Base-by-base conservation (phyloP, 2,797 vertebrate species). In the Morus bassanus region DNA sequence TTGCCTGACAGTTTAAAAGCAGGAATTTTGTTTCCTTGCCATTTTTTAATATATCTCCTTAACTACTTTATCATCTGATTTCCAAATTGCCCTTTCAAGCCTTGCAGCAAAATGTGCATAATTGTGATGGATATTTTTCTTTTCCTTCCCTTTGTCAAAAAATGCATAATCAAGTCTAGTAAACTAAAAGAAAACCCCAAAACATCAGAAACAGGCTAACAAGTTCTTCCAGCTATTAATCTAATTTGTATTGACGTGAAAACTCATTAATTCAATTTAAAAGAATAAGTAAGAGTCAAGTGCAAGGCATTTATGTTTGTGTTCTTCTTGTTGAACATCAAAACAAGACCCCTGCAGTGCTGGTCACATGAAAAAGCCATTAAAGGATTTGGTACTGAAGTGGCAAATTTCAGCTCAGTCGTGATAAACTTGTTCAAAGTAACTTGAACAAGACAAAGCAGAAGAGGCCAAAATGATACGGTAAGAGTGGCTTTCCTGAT, bases 171-270 rank as follows among this genome's bases (percentile, higher is more conserved):
- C 93, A 90, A 69, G 85, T n/a, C 56, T 59, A 83, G 82, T 18
- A 68, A 90, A 60, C 63, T 39, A 54, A 88, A 91, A 87, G 51
- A 53, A 33, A 23, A 39, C 39, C 13, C 8, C 90, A 28, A 73
- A 88, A 16, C 86, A 88, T 64, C 74, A 94, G 56, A 74, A 95
- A 72, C 33, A 88, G 45, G 18, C 82, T 93, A 93, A 95, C 85
- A 82, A 85, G 56, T 91, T 87, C 91, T 95, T 91, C 91, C 88
- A 95, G 83, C 75, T 93, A 83, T 91, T 95, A 69, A 94, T 96
- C 94, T 95, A 93, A 91, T 93, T 95, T 88, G 56, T 88, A 95
- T 94, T 95, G 95, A 93, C 95, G 84, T 6, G 51, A 92, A 94
- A 95, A 79, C 60, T 96, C 88, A 80, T 64, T 25, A 84, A 89